Conservation (phyloP, 2,113 vertebrate genomes). For the Urocolius indicus region DNA sequence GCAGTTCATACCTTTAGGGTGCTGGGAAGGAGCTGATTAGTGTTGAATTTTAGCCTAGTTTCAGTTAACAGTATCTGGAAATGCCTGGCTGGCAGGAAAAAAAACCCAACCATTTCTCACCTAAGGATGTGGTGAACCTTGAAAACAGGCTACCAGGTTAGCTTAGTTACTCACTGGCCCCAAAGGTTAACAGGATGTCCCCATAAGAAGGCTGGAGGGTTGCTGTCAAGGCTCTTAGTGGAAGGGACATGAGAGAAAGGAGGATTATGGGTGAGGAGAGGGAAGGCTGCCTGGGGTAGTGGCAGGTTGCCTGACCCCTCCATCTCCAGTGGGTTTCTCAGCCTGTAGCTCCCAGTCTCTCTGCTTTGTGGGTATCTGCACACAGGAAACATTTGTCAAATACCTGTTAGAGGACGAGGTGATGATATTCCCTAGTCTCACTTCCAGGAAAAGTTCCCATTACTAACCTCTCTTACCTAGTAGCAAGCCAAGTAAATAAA, state of each 20-base stretch:
- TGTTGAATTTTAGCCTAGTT: not conserved
- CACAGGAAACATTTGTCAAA: not conserved
- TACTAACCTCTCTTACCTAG: not conserved
- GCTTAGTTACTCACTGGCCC: not conserved
- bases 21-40: not conserved
- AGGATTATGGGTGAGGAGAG: not conserved
- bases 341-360: not conserved
- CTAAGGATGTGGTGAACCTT: conserved; percentile 53
- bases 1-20: not conserved
- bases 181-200: not conserved
- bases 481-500: not conserved
- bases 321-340: not conserved
- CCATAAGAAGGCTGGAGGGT: not conserved
- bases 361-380: not conserved
- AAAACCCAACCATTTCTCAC: not conserved
- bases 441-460: not conserved
- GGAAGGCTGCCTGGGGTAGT: not conserved
- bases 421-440: not conserved
- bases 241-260: not conserved
- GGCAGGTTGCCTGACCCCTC: not conserved
- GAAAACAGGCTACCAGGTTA: not conserved
- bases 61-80: conserved; percentile 41
- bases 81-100: not conserved
- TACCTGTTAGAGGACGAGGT: not conserved
- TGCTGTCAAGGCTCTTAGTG: not conserved